Base-by-base conservation (phyloP, 2,113 vertebrate species). In the Pelmatolapia mariae region DNA sequence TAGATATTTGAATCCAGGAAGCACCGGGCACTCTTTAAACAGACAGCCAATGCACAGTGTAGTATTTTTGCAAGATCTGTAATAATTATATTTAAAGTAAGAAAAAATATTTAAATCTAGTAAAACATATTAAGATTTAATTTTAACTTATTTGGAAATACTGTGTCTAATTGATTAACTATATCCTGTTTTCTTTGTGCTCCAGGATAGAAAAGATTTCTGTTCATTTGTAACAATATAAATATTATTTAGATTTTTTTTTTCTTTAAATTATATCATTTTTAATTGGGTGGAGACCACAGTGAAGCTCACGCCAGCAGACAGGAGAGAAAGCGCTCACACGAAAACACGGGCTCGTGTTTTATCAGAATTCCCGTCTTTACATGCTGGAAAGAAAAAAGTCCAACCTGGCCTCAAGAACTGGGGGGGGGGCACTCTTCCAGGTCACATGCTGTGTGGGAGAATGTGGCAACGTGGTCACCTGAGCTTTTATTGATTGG, bases 81-180 rank as follows among this genome's bases (percentile, higher is more conserved):
- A 91, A 94, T 90, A 68, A 91, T 89, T 96, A 93, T 96, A 96
- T 96, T 96, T 96, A 96, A 95, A 94, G 89, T 84, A 92, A 90
- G 87, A 91, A 88, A 88, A 86, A 82, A 90, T 94, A 96, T 96
- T 95, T 96, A 96, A 96, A 95, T 92, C 91, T 92, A 94, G 89
- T 94, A 88, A 94, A 94, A 94, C 86, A 91, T 95, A 95, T 95
- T 91, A 90, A 92, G 87, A 92, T 93, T 94, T 95, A 88, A 89
- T 92, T 94, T 94, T 94, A 95, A 96, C 81, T 96, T 96, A 94
- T 96, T 94, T 94, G 93, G 89, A 89, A 90, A 91, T 92, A 85
- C 86, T 91, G 92, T 95, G 86, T 95, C 89, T 89, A 89, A 91
- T 87, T 92, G 89, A 94, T 93, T 22, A 89, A 87, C 84, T 88